Conservation (phyloP, 2,113 vertebrate genomes). For the Glaucomys volans region DNA sequence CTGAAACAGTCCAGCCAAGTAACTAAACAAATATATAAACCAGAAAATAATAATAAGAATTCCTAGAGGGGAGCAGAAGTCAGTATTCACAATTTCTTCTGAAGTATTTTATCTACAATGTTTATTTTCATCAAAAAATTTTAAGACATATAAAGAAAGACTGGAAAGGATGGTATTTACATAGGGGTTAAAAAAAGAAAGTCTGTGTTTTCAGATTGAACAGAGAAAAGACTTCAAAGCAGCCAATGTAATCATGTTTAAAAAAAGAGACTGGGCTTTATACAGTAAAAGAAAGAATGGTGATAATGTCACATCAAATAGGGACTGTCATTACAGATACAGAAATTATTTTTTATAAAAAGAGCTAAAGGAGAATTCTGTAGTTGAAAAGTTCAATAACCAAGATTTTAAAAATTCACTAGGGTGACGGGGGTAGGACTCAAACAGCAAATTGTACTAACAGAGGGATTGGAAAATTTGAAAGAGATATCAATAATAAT, state of each 20-base stretch:
- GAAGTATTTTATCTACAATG: neutral
- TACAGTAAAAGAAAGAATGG: neutral
- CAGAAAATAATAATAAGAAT: neutral
- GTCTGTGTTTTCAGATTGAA: neutral
- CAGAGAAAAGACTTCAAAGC: slow-evolving; percentile 9
- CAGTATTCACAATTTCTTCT: too few species aligned
- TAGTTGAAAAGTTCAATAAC: neutral
- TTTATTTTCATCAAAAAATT: neutral
- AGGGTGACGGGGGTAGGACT: too few species aligned
- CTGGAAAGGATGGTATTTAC: neutral
- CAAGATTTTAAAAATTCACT: neutral
- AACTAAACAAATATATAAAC: neutral
- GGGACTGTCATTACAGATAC: neutral
- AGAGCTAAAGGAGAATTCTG: too few species aligned
- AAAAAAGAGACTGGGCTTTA: neutral
- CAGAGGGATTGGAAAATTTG: neutral
- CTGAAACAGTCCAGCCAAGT: neutral
- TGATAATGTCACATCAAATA: neutral
- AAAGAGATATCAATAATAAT: neutral
- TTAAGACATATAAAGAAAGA: too few species aligned
- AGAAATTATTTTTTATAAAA: too few species aligned
- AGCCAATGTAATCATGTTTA: neutral
- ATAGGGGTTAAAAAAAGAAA: neutral
- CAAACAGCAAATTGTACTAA: neutral
- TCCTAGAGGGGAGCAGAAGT: neutral